phyloP scores from a whole-genome alignment of 2,888 invertebrate genomes.

The Agelastica alni region DNA sequence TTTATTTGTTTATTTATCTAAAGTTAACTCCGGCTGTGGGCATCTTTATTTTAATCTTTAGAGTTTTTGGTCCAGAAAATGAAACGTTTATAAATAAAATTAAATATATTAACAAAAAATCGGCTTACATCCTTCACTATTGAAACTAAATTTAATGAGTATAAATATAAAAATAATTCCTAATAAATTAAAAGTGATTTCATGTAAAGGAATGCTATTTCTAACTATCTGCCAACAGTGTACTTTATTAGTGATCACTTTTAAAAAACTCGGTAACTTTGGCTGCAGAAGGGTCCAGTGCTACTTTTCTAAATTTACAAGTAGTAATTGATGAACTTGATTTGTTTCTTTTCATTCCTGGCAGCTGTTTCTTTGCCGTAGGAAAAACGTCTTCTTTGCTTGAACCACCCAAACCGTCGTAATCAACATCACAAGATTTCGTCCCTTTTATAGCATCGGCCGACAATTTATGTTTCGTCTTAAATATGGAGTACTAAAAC shows the following conservation, averaged over 20 bases:
- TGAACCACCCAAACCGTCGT: conserved; percentile 64
- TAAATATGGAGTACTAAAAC: conserved; percentile 36
- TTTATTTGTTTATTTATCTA: no score
- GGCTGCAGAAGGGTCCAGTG: conserved; percentile 24
- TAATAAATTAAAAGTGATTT: no score
- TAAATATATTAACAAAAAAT: no score
- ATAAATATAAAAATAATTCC: no score
- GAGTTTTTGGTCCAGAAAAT: no score
- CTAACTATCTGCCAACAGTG: no score
- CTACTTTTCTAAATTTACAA: conserved; percentile 46
- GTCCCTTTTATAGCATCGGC: conserved; percentile 7
- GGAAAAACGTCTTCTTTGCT: conserved; percentile 61
- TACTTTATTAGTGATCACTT: neutral
- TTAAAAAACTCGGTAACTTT: neutral
- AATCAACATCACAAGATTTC: conserved; percentile 42
- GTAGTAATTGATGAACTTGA: conserved; percentile 31
- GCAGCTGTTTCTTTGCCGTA: conserved; percentile 29
- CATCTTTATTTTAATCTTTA: no score
- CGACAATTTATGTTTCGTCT: conserved; percentile 9
- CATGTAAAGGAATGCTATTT: no score
- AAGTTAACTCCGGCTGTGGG: no score
- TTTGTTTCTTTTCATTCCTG: conserved; percentile 34
- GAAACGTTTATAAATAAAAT: neutral
- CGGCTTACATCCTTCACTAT: no score
- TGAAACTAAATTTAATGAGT: no score